Evolutionary conservation across 2,888 invertebrate species (phyloP), one percentile per base, ranked within the genome.

Genomic region (Spodoptera littoralis): DNA sequence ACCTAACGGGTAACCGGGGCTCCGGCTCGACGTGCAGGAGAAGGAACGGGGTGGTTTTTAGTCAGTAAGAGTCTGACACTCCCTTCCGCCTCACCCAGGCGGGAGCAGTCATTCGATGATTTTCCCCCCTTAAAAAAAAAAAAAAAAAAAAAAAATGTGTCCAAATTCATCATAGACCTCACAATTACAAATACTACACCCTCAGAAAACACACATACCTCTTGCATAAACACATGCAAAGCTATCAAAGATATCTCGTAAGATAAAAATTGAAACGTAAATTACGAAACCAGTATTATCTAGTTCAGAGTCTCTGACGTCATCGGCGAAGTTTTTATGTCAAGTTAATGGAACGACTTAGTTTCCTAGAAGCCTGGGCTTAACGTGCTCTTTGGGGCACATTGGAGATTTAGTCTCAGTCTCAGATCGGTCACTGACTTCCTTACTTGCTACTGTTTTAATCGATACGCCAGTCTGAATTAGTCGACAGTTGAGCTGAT

Each of bases 371-470:
- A 60, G 54, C 45, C 48, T n/a, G 48, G 45, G 73, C 67, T 74
- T 70, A 74, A 68, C 78, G 79, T 79, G 77, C 72, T 72, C 64
- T 61, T 51, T n/a, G 30, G 13, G 47, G 52, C 47, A 13, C 42
- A 27, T 24, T 56, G 65, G 66, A 74, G 78, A 79, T 79, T 79
- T 77, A 66, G 59, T 27, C 36, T 27, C 27, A 27, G 27, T 27
- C 27, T 58, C n/a, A 56, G 56, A 66, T 50, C 68, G 60, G 66
- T 59, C 53, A 64, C 50, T 43, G 61, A 63, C 57, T 67, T 49
- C 12, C 41, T 50, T 22, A 41, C 11, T 9, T 24, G 22, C 18
- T 22, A 48, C 47, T 27, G 13, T 24, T 59, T 55, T 65, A 57
- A 62, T 76, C 67, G 65, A 72, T 66, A 51, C 53, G 46, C 53